phyloP scores from a whole-genome alignment of 1,140 invertebrate species.

The Drosophila punjabiensis region DNA sequence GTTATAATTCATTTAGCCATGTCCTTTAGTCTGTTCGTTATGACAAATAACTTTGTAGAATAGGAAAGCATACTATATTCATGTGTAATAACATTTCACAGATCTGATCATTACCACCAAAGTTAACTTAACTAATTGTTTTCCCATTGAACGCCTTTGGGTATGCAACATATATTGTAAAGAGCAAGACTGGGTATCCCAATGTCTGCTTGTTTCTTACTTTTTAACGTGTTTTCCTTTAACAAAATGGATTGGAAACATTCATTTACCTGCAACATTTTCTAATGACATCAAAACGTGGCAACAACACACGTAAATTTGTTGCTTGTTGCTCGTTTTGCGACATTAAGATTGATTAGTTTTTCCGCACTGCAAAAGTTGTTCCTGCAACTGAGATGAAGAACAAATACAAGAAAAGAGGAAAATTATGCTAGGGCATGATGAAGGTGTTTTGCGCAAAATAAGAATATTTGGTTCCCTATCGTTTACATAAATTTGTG shows the following conservation, averaged over 20 bases:
- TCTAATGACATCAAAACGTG: slow-evolving; percentile 75
- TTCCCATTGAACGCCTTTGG: neutral
- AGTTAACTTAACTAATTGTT: neutral
- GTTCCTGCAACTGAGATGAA: slow-evolving; percentile 16
- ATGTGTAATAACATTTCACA: neutral
- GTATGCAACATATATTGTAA: neutral
- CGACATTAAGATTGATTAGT: slow-evolving; percentile 82
- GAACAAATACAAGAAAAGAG: slow-evolving; percentile 7
- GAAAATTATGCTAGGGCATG: slow-evolving; percentile 44
- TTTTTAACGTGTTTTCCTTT: slow-evolving; percentile 15
- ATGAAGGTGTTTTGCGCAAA: slow-evolving; percentile 48
- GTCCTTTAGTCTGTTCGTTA: neutral
- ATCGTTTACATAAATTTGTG: slow-evolving; percentile 75
- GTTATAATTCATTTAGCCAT: neutral
- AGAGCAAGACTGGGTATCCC: neutral
- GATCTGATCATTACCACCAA: neutral
- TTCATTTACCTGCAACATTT: slow-evolving; percentile 82
- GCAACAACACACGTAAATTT: slow-evolving; percentile 66
- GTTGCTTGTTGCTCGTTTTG: slow-evolving; percentile 56
- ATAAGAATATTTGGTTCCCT: slow-evolving; percentile 41
- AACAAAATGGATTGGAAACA: slow-evolving; percentile 63
- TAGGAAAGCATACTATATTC: neutral
- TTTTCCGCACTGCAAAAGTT: slow-evolving; percentile 67
- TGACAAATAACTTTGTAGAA: neutral
- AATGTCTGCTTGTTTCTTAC: neutral